Conservation (phyloP, 2,797 vertebrate species). For the Aphelocoma californica region DNA sequence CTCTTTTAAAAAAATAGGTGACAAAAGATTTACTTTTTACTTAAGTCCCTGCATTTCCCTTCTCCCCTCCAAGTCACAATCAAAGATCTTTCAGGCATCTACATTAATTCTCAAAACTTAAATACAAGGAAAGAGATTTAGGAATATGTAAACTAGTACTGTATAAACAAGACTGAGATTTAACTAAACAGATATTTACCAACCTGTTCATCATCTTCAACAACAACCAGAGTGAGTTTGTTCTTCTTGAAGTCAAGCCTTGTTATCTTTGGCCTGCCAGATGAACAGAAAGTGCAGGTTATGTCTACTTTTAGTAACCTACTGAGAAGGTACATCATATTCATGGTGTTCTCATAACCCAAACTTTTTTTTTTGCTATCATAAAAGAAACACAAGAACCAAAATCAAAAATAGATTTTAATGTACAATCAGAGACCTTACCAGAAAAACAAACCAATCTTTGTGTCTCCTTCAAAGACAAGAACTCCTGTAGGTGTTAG, state of each 20-base stretch:
- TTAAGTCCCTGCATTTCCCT: neutral
- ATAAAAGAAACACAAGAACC: neutral
- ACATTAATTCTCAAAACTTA: neutral
- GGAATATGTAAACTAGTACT: neutral
- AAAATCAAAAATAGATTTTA: neutral
- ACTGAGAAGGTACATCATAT: neutral
- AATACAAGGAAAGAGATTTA: neutral
- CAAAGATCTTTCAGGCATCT: neutral
- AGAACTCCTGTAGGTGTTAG: conserved; percentile 97
- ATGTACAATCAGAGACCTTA: conserved; percentile 56
- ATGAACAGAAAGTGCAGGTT: neutral
- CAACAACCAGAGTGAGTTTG: conserved; percentile 95
- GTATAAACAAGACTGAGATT: neutral
- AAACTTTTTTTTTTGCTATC: neutral
- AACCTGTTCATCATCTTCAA: conserved; percentile 98
- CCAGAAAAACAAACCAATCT: conserved; percentile 99
- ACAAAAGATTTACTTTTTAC: neutral
- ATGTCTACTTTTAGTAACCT: neutral
- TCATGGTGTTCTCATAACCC: neutral
- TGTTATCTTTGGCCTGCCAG: conserved; percentile 95
- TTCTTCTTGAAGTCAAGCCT: conserved; percentile 96
- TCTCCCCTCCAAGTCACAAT: neutral
- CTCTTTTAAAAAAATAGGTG: neutral
- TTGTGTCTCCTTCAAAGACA: conserved; percentile 96
- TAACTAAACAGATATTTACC: neutral